Evolutionary conservation across 2,797 vertebrate species (phyloP), one percentile per base, ranked within the genome.

Genomic region (Otolemur crassicaudatus): DNA sequence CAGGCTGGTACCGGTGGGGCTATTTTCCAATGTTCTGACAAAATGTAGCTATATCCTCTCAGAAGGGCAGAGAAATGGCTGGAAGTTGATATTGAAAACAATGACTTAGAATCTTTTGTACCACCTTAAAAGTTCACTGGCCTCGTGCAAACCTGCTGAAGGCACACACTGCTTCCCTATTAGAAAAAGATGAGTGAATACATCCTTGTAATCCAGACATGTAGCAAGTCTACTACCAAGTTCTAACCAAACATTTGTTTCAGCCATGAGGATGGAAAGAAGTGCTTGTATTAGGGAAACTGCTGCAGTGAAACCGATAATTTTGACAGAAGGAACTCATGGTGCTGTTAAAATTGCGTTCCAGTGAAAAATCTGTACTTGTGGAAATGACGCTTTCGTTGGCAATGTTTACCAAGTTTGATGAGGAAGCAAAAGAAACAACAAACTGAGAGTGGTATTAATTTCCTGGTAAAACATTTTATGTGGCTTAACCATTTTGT

Each of bases 401-500:
- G 70, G 29, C 43, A 72, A 77, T 31, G 37, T 14, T 93, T 70
- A 69, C 29, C 34, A 43, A 79, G 12, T 2, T 75, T 29, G 63
- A 85, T 77, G 67, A 94, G 11, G 79, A 88, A 93, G 67, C 34
- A 17, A 90, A 82, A 69, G 22, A 46, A 8, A 4, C 81, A 87
- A 53, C 49, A 89, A 91, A 87, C 11, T n/a, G 22, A 88, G 20
- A 58, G 25, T n/a, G 90, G 40, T 63, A 53, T 77, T 94, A 81
- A 75, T 49, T 94, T 88, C 29, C 90, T 87, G 75, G 46, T 49
- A 85, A 94, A 95, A n/a, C 84, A 91, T 87, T 88, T 91, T 86
- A 34, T 46, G 27, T 90, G 40, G 79, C n/a, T 76, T 82, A 94
- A 34, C 37, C 84, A 9, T 91, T 87, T 58, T 83, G 25, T 67